These are phyloP conservation scores for Vollenhovia emeryi DNA, from an alignment of 1,140 invertebrate genomes.

Conservation along the genomic window DNA sequence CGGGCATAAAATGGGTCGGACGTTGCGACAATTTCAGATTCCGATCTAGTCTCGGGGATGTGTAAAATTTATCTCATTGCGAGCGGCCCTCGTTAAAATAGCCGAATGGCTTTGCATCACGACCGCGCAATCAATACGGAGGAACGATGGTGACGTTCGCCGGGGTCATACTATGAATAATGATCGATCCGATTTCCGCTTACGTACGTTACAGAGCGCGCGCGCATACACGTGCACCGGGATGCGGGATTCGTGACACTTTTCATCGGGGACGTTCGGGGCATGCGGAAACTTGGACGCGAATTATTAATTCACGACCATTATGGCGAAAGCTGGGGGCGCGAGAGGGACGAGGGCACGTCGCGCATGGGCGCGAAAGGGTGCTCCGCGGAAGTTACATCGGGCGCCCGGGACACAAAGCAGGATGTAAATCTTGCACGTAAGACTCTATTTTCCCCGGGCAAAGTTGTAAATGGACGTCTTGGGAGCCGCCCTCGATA, in stretches of 20 bases:
- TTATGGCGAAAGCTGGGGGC: slow-evolving; percentile 62
- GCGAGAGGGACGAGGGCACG: slow-evolving; percentile 15
- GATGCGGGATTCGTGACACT: slow-evolving; percentile 21
- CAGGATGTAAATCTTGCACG: slow-evolving; percentile 73
- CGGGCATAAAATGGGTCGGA: not conserved
- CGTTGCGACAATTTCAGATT: not conserved
- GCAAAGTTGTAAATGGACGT: slow-evolving; percentile 72
- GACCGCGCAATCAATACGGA: not conserved
- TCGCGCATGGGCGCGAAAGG: slow-evolving; percentile 51
- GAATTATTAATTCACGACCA: slow-evolving; percentile 69
- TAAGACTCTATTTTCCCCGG: slow-evolving; percentile 69
- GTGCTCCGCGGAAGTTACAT: slow-evolving; percentile 59
- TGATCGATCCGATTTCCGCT: slow-evolving; percentile 50
- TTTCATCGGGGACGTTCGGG: slow-evolving; percentile 25
- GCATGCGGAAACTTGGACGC: slow-evolving; percentile 57
- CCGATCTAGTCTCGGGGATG: not conserved
- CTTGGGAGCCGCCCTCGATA: slow-evolving; percentile 66
- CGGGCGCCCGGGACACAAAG: slow-evolving; percentile 64
- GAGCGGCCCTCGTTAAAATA: not conserved
- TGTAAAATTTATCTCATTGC: slow-evolving; percentile 20
- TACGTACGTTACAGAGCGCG: not conserved
- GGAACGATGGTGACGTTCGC: slow-evolving; percentile 25
- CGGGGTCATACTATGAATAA: slow-evolving; percentile 55
- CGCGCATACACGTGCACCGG: not conserved
- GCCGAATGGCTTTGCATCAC: not conserved